Base-by-base conservation (phyloP, 1,140 invertebrate genomes). In the Aphelenchoides besseyi region DNA sequence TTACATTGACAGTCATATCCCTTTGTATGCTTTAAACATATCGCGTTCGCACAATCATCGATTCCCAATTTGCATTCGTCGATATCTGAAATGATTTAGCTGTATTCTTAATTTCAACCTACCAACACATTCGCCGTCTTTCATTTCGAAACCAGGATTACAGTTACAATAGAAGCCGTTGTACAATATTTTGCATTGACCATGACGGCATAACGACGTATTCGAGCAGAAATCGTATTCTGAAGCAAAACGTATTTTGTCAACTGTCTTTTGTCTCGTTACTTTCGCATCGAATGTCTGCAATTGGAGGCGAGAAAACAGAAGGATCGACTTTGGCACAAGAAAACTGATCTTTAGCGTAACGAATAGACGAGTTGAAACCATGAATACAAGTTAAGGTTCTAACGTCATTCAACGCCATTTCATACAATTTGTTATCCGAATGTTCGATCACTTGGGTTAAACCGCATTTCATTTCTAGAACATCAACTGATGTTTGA, bases 151-250 rank as follows among this genome's bases (percentile, higher is more conserved):
- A 28, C 8, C 63, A 23, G 30, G 16, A 3, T 37, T 33, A 32
- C 63, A 66, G 16, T 66, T 1, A 32, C 63, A 66, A n/a, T 1
- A 69, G 66, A 28, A 68, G 28, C 28, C 18, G 28, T 67, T 62
- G 64, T 48, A n/a, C n/a, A 67, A 30, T 41, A 23, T 3, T 54
- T 54, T 54, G 18, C 33, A 67, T 67, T 59, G 1, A 1, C 9
- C 41, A 37, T 63, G 26, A n/a, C 26, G 1, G 53, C 5, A n/a
- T 61, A 69, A 32, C 52, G 41, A 61, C 41, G 41, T 12, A 48
- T 48, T 12, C 41, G 41, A 48, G 41, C 41, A 23, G 18, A 64
- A 67, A 26, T 66, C 1, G 30, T 64, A 26, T 33, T 26, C 36
- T 67, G 37, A 2, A 29, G 18, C 0, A 62, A 26, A n/a, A 67